Conservation (phyloP, 2,113 vertebrate species). For the Laticauda laticaudata region DNA sequence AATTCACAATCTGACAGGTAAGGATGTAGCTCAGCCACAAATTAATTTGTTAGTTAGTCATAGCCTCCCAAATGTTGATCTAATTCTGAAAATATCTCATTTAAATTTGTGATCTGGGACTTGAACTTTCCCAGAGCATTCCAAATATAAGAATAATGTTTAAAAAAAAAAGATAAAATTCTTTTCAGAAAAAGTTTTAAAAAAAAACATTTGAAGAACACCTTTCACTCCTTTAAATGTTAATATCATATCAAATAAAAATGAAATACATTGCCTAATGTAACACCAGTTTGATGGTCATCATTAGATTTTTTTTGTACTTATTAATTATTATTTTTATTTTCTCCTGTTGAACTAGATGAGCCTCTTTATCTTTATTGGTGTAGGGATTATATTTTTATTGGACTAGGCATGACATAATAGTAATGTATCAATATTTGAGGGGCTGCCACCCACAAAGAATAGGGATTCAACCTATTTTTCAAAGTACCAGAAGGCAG, state of each 20-base stretch:
- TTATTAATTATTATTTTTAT: background rate
- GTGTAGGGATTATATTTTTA: background rate
- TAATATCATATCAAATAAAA: background rate
- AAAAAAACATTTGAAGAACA: background rate
- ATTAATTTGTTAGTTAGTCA: constrained; percentile 71
- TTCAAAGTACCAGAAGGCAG: background rate
- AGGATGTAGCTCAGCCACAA: constrained; percentile 63
- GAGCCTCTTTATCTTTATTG: background rate
- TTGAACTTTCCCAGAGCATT: constrained; percentile 56
- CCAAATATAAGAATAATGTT: constrained; percentile 48
- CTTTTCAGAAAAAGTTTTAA: constrained; percentile 30
- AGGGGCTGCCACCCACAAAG: background rate
- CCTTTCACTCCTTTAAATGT: background rate
- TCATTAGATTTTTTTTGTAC: background rate
- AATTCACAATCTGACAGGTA: constrained; percentile 70
- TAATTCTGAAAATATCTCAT: constrained; percentile 61
- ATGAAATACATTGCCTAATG: background rate
- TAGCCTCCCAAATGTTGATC: constrained; percentile 59
- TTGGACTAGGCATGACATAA: background rate
- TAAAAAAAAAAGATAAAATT: constrained; percentile 33
- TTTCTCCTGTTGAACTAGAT: background rate
- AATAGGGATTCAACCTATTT: background rate
- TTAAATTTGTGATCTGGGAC: constrained; percentile 52
- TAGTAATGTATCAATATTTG: background rate
- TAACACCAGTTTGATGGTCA: background rate